Base-by-base conservation (phyloP, 2,888 invertebrate species). In the Myopa tessellatipennis region DNA sequence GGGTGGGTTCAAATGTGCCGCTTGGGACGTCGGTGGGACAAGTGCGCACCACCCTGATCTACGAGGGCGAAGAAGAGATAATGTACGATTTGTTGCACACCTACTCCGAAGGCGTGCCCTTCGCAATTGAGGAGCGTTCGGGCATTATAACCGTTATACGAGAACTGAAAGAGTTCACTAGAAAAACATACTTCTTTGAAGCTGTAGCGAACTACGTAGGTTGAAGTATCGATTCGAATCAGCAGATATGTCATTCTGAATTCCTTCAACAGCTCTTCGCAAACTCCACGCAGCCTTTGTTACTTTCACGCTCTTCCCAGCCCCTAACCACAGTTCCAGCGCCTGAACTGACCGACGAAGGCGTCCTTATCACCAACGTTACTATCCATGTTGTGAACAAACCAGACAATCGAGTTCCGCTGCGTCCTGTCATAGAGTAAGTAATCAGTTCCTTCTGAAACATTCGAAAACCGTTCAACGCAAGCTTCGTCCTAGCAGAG, bases 81-180 rank as follows among this genome's bases (percentile, higher is more conserved):
- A 91, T 94, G 81, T 96, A 95, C 85, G 96, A 96, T 88, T 90
- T 96, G 4, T 88, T 96, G 73, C 96, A 96, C 87, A 94, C 95
- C 81, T 96, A 96, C 86, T 93, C 95, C 83, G 96, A 96, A 90
- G 96, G 95, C 92, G 96, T 96, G n/a, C 97, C 97, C 5, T 96
- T 97, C 89, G 96, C 95, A 4, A 95, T 97, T 38, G 96, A 96
- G 90, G 96, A 96, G 87, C 91, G 93, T 79, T 95, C 95, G 3
- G 97, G 97, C 5, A 95, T 95, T 0, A 95, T 97, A 69, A 96
- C 95, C 2, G 95, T 97, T 0, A 94, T 96, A 77, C 93, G 95
- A 52, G 93, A 93, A 78, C 89, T 96, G 63, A 90, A 92, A 0
- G 93, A 94, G 82, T 96, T 92, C 85, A 91, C 92, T 38, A 90